Conservation (phyloP, 1,140 invertebrate genomes). For the Microplitis demolitor region DNA sequence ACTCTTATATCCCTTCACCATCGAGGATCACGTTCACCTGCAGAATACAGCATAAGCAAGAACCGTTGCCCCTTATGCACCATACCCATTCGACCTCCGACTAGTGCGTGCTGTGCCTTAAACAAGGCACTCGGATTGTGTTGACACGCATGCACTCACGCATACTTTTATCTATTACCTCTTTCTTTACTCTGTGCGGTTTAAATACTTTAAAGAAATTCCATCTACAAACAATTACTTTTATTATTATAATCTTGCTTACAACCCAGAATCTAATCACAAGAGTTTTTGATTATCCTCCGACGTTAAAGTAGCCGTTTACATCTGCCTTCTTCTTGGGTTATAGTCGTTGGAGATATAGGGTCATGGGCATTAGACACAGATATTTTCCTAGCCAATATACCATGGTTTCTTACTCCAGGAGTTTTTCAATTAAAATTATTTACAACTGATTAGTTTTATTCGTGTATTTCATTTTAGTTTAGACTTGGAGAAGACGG, state of each 20-base stretch:
- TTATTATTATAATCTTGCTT: no score
- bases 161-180: slow-evolving; percentile 11
- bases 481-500: no score
- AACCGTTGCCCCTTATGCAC: slow-evolving; percentile 20
- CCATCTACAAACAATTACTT: neutral
- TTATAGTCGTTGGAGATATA: no score
- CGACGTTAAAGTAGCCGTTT: no score
- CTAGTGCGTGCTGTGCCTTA: slow-evolving; percentile 4
- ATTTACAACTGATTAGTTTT: no score
- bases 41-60: slow-evolving; percentile 2
- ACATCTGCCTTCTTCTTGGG: no score
- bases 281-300: no score
- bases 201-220: slow-evolving; percentile 7
- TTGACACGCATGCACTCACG: slow-evolving; percentile 22
- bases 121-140: slow-evolving; percentile 12
- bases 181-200: slow-evolving; percentile 21
- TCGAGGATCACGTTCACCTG: neutral
- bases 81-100: slow-evolving; percentile 10
- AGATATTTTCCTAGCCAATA: no score
- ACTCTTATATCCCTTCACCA: neutral
- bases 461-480: no score
- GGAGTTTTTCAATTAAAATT: no score
- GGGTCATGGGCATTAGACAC: no score
- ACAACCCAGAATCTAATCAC: neutral
- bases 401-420: no score